Percentiles rank a stretch among this genome's conserved stretches.
phyloP scores from a whole-genome alignment of 2,113 vertebrate species.

The Ardeotis arabs region DNA sequence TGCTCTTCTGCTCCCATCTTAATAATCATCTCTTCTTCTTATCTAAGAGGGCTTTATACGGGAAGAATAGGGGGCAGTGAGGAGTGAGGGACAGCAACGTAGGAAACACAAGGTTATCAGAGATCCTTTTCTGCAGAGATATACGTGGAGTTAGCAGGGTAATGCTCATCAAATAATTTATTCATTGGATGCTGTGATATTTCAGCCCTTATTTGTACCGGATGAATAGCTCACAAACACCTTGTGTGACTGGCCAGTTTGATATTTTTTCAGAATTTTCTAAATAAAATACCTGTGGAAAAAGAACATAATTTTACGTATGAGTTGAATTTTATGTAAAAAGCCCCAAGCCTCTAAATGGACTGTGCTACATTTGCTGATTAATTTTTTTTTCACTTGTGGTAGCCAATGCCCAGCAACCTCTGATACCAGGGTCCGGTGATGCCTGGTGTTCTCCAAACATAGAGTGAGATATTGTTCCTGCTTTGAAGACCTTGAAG shows the following conservation, averaged over 20 bases:
- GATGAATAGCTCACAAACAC: neutral
- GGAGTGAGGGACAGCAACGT: neutral
- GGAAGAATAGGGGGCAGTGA: conserved; percentile 11
- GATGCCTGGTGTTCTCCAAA: neutral
- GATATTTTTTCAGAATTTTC: neutral
- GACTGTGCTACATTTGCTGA: neutral
- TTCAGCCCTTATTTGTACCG: neutral
- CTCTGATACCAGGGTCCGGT: neutral
- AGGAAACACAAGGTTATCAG: conserved; percentile 38
- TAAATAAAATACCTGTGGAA: neutral
- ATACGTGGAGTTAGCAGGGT: neutral
- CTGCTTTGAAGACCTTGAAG: neutral
- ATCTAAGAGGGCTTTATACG: conserved; percentile 20
- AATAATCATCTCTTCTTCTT: conserved; percentile 64
- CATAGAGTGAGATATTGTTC: neutral
- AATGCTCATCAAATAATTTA: neutral
- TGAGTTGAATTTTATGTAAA: neutral
- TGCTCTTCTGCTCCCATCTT: conserved; percentile 56
- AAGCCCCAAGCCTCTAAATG: neutral
- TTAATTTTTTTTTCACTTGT: neutral
- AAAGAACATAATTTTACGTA: neutral
- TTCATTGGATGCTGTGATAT: neutral
- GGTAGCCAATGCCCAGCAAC: neutral
- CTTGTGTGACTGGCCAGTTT: neutral
- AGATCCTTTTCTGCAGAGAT: neutral